These are phyloP conservation scores for Smittia sp. DNA, from an alignment of 2,888 invertebrate species.

Conservation along the genomic window DNA sequence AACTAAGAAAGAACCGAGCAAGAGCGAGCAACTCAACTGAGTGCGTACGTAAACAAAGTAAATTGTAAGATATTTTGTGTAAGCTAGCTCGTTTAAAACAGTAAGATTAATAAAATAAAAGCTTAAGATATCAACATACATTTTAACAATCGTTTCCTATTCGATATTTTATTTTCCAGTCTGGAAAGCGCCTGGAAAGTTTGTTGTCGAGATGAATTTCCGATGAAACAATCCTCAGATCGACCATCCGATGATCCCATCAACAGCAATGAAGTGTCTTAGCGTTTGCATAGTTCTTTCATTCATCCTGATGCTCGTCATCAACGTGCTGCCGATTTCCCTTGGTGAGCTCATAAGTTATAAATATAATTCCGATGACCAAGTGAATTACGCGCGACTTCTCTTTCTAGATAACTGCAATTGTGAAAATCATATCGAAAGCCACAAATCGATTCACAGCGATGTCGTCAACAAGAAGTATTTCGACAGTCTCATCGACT, in stretches of 20 bases:
- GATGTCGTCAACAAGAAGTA: conserved; percentile 26
- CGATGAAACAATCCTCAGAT: too few species aligned
- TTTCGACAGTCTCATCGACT: background rate
- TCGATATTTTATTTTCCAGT: too few species aligned
- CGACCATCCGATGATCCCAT: too few species aligned
- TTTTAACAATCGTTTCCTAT: too few species aligned
- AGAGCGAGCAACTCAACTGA: too few species aligned
- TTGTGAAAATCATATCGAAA: conserved; percentile 42
- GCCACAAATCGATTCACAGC: conserved; percentile 34
- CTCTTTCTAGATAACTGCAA: conserved; percentile 42
- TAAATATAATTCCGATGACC: background rate
- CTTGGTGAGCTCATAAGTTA: conserved; percentile 51
- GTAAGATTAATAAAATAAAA: too few species aligned
- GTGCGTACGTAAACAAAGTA: too few species aligned
- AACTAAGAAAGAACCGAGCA: too few species aligned
- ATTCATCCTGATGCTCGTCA: conserved; percentile 52
- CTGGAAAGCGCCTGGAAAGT: too few species aligned
- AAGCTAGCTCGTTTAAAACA: too few species aligned
- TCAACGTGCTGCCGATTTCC: conserved; percentile 52
- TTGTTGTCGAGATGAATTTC: background rate
- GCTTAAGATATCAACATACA: too few species aligned
- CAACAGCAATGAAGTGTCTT: conserved; percentile 48
- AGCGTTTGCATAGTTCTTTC: conserved; percentile 52
- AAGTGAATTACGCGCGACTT: background rate
- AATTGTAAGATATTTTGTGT: too few species aligned